Base-by-base conservation (phyloP, 2,113 vertebrate genomes). In the Petaurus breviceps region DNA sequence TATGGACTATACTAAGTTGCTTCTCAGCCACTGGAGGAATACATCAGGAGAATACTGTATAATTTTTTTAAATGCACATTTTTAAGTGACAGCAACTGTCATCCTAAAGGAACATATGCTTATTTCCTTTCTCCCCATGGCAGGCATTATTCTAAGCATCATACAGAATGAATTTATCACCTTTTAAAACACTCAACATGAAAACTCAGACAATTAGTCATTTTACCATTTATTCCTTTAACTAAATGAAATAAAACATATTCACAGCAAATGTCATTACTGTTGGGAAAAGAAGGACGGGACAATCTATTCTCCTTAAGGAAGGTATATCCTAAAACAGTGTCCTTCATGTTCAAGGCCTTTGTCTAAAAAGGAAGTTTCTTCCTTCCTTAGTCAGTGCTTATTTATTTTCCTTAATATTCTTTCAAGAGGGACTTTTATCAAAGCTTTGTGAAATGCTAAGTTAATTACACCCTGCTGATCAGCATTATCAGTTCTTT, bases 401-500 rank as follows among this genome's bases (percentile, higher is more conserved):
- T n/a, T 92, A 46, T 24, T n/a, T 53, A 37, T 90, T 94, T 90
- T 57, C 50, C 52, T 68, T 92, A 31, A 49, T 43, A 52, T 51
- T 92, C 22, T 68, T 23, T 28, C 23, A 93, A 8, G 55, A 92
- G 92, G 37, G 25, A 91, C 25, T 92, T 49, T 94, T 94, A 49
- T 92, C 51, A 94, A 92, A 68, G 46, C 31, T 61, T 92, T 94
- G 19, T 31, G 51, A 92, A 91, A 91, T 91, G 43, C 3, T 61
- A 77, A 50, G 61, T 94, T 50, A 96, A 90, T 92, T 53, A 50
- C 52, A 50, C 37, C 43, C 51, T 84, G 28, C 24, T 23, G 19
- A 28, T 93, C 50, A 93, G 6, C 51, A 77, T 96, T 92, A 92
- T 90, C 84, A 91, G 92, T 14, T 84, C 53, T 54, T 96, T 94